These are phyloP conservation scores for Pantherophis vulpinus DNA, from an alignment of 2,797 vertebrate species.

Conservation along the genomic window DNA sequence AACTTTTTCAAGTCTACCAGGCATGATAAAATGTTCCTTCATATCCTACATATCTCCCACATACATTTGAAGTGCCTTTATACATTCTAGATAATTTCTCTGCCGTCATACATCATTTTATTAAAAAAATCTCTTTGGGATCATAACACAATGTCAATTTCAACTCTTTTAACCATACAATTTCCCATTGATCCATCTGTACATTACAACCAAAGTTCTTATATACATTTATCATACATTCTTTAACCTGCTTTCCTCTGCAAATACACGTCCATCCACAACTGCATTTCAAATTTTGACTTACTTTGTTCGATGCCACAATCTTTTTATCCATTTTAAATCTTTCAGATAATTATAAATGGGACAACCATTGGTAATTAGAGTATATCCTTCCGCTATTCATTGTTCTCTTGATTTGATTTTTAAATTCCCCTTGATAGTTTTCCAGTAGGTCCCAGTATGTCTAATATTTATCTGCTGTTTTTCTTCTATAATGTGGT, in stretches of 20 bases:
- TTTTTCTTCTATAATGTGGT: not conserved
- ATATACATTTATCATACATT: not conserved
- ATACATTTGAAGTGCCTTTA: too few species aligned
- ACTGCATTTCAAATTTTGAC: not conserved
- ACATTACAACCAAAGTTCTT: not conserved
- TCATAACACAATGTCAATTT: not conserved
- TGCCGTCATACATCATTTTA: not conserved
- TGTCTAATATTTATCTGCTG: not conserved
- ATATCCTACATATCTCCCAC: too few species aligned
- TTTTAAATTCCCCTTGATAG: not conserved
- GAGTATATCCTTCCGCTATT: not conserved
- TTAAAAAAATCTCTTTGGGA: not conserved
- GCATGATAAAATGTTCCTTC: too few species aligned
- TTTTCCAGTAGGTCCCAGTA: not conserved
- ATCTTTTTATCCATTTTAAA: not conserved
- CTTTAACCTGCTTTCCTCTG: not conserved
- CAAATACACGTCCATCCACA: not conserved
- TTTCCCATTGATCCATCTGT: not conserved
- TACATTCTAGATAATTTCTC: too few species aligned
- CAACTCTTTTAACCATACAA: not conserved
- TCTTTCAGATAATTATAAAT: not conserved
- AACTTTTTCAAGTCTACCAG: too few species aligned
- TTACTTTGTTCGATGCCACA: not conserved
- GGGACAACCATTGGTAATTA: too few species aligned
- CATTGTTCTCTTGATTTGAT: not conserved